These are phyloP conservation scores for Gorsachius magnificus DNA, from an alignment of 2,797 vertebrate genomes.

Conservation along the genomic window DNA sequence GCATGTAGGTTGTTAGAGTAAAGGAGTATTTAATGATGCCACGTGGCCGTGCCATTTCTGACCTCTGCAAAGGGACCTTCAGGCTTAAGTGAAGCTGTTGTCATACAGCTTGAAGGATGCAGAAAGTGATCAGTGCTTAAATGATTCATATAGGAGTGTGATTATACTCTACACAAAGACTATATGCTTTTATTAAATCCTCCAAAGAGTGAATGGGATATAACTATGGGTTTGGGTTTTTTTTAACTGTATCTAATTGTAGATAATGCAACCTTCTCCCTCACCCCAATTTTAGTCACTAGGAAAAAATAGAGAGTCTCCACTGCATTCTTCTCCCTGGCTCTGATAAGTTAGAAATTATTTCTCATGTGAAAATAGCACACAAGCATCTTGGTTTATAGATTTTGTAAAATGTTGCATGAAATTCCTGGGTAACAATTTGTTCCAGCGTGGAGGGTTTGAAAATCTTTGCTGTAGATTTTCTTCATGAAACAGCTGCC, in stretches of 20 bases:
- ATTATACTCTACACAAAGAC: background rate
- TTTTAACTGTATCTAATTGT: background rate
- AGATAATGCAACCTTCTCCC: background rate
- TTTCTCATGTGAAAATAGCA: background rate
- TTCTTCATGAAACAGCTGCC: slow-evolving; percentile 57
- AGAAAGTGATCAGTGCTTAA: background rate
- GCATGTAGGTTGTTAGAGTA: background rate
- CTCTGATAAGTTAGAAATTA: background rate
- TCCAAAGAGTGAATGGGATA: background rate
- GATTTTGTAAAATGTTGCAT: background rate
- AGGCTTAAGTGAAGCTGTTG: background rate
- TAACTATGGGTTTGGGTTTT: background rate
- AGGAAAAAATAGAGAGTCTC: background rate
- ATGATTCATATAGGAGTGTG: background rate
- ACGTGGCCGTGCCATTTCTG: background rate
- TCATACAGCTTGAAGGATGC: background rate
- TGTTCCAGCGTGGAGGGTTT: background rate
- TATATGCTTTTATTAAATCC: background rate
- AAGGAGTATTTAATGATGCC: background rate
- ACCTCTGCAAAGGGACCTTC: background rate
- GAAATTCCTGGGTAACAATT: slow-evolving; percentile 52
- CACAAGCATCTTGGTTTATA: background rate
- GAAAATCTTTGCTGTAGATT: slow-evolving; percentile 20
- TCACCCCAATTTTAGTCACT: background rate
- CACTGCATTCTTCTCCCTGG: background rate